Evolutionary conservation across 2,888 invertebrate genomes (phyloP).

Genomic region (Villa cingulata): DNA sequence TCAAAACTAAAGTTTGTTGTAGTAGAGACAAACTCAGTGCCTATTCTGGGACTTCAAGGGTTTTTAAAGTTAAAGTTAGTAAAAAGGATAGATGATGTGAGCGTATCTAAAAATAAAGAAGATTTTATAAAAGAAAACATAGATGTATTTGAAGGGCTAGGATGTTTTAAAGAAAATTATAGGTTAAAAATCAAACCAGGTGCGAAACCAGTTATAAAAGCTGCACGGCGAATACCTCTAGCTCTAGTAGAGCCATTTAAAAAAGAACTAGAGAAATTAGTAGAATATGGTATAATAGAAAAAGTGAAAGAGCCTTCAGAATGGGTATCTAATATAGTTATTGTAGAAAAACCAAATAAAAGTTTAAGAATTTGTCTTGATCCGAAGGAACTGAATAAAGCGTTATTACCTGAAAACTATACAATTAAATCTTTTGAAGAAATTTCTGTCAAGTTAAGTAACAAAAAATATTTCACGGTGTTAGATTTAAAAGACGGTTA

Average conservation of each 20-base stretch:
- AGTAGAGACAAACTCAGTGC: background rate
- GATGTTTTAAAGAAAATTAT: background rate
- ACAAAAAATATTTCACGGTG: too few relatives aligned
- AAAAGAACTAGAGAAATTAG: background rate
- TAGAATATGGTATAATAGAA: slow-evolving; percentile 5
- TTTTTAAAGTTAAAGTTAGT: slow-evolving; percentile 1
- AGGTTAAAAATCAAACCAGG: slow-evolving; percentile 1
- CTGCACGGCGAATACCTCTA: background rate
- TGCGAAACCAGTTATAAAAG: background rate
- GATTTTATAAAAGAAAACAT: slow-evolving; percentile 1
- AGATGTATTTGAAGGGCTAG: slow-evolving; percentile 3
- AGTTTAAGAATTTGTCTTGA: slow-evolving; percentile 20
- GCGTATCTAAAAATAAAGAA: too few relatives aligned
- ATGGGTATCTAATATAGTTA: slow-evolving; percentile 13
- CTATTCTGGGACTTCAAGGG: slow-evolving; percentile 2
- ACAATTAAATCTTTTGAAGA: slow-evolving; percentile 17
- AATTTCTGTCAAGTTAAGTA: slow-evolving; percentile 11
- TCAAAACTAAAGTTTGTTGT: background rate
- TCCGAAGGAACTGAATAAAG: slow-evolving; percentile 17
- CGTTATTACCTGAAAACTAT: slow-evolving; percentile 14
- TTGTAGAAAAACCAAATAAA: slow-evolving; percentile 19
- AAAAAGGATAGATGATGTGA: background rate
- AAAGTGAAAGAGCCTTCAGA: slow-evolving; percentile 10
- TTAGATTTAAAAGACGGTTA: too few relatives aligned
- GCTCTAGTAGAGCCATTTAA: background rate